Conservation (phyloP, 1,140 invertebrate genomes). For the Drosophila kurseongensis region DNA sequence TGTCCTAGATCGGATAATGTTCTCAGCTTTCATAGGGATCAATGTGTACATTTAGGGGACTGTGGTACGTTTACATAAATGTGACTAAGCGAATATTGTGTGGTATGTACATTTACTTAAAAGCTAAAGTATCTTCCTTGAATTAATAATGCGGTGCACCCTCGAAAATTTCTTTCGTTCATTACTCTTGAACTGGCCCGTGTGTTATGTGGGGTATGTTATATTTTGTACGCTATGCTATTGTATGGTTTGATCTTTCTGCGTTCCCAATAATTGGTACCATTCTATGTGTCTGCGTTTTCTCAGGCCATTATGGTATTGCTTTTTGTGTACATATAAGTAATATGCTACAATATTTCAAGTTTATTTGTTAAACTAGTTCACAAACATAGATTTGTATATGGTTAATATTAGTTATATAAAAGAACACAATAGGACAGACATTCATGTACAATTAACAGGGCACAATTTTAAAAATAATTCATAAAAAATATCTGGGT, state of each 20-base stretch:
- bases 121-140: conserved; percentile 1
- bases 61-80: conserved; percentile 7
- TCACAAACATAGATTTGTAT: conserved; percentile 21
- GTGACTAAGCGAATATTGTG: conserved; percentile 8
- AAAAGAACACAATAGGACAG: conserved; percentile 6
- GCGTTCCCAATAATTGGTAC: conserved; percentile 4
- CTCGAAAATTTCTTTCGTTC: neutral
- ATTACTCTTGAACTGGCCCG: conserved; percentile 17
- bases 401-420: conserved; percentile 16
- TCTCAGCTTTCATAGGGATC: conserved; percentile 1
- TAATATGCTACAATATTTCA: conserved; percentile 26
- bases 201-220: conserved; percentile 1
- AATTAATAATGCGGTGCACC: neutral
- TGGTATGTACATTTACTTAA: conserved; percentile 42
- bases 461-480: conserved; percentile 31
- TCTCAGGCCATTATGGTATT: conserved; percentile 41
- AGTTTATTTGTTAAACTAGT: conserved; percentile 24
- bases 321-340: conserved; percentile 17
- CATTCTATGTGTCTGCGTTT: conserved; percentile 15
- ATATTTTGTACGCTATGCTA: neutral
- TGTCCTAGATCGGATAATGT: conserved; percentile 3
- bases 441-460: conserved; percentile 22
- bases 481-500: no score
- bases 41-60: neutral
- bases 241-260: conserved; percentile 2